These are phyloP conservation scores for Zaprionus gabonicus DNA, from an alignment of 1,140 invertebrate genomes.

Conservation along the genomic window DNA sequence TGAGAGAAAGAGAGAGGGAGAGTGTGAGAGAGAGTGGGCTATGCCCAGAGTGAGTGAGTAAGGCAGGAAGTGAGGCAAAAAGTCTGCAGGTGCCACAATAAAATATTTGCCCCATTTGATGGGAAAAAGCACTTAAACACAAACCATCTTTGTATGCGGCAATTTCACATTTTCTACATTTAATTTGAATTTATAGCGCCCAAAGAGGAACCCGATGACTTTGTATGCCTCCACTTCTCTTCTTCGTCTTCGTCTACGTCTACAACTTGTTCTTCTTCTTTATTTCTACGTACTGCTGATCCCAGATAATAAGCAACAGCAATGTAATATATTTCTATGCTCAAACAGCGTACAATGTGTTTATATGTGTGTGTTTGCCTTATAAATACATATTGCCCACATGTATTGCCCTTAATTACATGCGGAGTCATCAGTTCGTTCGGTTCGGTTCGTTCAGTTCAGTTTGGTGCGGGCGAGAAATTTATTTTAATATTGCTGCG, in stretches of 20 bases:
- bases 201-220: slow-evolving; percentile 3
- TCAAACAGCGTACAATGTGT: neutral
- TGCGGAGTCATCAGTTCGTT: slow-evolving; percentile 45
- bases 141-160: slow-evolving; percentile 47
- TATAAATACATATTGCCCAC: slow-evolving; percentile 37
- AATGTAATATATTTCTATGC: slow-evolving; percentile 31
- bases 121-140: slow-evolving; percentile 59
- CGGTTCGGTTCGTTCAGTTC: slow-evolving; percentile 15
- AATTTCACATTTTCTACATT: slow-evolving; percentile 48
- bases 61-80: slow-evolving; percentile 1
- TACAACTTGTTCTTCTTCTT: neutral
- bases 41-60: slow-evolving; percentile 7
- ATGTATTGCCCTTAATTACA: slow-evolving; percentile 67
- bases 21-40: neutral
- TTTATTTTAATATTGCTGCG: slow-evolving; percentile 82
- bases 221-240: neutral
- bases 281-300: neutral
- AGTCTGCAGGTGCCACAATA: slow-evolving; percentile 44
- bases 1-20: slow-evolving; percentile 3
- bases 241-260: neutral
- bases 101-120: slow-evolving; percentile 51
- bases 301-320: slow-evolving; percentile 29
- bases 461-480: slow-evolving; percentile 38
- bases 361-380: slow-evolving; percentile 18
- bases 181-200: slow-evolving; percentile 61